Conservation (phyloP, 1,140 invertebrate species). For the Araneus ventricosus region DNA sequence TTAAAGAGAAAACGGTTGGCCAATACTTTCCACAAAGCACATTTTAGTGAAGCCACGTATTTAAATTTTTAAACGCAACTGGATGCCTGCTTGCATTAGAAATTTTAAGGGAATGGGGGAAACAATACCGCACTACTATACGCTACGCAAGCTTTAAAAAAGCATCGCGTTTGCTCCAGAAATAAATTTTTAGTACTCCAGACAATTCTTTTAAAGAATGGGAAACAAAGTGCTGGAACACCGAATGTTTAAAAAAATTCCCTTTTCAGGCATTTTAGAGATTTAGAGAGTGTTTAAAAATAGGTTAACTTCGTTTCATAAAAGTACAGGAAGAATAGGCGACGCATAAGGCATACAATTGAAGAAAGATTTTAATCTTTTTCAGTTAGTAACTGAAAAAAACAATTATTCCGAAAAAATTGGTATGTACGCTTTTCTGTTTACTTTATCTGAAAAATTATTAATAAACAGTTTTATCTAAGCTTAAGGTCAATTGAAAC, state of each 20-base stretch:
- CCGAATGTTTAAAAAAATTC: background rate
- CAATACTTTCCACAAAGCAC: slow-evolving; percentile 33
- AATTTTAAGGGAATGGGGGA: slow-evolving; percentile 5
- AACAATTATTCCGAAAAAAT: too few species aligned
- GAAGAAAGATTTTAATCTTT: too few species aligned
- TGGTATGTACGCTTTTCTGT: too few species aligned
- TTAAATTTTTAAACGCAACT: slow-evolving; percentile 54
- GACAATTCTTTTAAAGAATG: background rate
- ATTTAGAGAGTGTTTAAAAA: too few species aligned
- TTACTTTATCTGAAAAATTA: too few species aligned
- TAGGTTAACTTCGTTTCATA: too few species aligned
- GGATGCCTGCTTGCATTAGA: background rate
- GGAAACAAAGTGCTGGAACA: background rate
- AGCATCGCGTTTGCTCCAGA: background rate
- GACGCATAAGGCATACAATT: too few species aligned
- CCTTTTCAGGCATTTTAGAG: too few species aligned
- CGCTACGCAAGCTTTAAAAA: background rate
- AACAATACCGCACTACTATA: background rate
- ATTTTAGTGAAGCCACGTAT: slow-evolving; percentile 25
- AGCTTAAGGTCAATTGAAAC: too few species aligned
- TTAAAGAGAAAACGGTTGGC: slow-evolving; percentile 48
- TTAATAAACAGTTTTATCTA: too few species aligned
- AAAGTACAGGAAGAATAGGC: too few species aligned
- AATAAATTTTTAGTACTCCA: background rate
- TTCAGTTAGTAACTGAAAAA: too few species aligned